Evolutionary conservation across 2,888 invertebrate species (phyloP).

Genomic region (Andricus quercusramuli): DNA sequence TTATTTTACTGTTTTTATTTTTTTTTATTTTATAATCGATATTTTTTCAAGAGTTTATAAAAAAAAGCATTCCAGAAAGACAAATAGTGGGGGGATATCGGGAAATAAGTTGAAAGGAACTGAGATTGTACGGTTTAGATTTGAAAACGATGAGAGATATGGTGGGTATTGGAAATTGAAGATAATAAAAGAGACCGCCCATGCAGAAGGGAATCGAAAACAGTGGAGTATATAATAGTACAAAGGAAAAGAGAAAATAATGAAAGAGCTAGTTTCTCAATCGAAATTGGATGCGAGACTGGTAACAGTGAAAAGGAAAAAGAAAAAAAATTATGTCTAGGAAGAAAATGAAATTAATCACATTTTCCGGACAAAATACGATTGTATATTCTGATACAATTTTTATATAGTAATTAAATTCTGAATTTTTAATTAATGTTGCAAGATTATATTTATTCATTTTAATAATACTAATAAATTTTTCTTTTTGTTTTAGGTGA

Average conservation of each 20-base stretch:
- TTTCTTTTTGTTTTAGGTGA: too few relatives aligned
- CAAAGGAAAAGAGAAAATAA: conserved; percentile 1
- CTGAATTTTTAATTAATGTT: too few relatives aligned
- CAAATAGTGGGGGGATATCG: not conserved
- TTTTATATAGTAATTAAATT: too few relatives aligned
- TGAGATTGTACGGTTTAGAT: conserved; percentile 4
- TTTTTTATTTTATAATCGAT: not conserved
- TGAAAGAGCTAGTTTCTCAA: not conserved
- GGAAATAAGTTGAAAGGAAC: not conserved
- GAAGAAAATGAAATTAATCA: not conserved
- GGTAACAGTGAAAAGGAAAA: not conserved
- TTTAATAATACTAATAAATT: too few relatives aligned
- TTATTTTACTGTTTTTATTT: not conserved
- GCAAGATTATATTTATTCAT: too few relatives aligned
- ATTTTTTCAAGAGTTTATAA: not conserved
- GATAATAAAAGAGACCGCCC: not conserved
- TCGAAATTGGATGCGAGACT: not conserved
- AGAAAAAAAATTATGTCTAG: not conserved
- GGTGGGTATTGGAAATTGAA: conserved; percentile 20
- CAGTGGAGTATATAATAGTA: not conserved
- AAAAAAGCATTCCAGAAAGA: not conserved
- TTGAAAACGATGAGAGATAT: conserved; percentile 4
- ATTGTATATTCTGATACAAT: too few relatives aligned
- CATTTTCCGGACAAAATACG: not conserved
- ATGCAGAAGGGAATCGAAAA: conserved; percentile 21